Percentiles rank a stretch among this genome's conserved stretches.
Evolutionary conservation across 2,113 vertebrate species (phyloP).

Genomic region (Actinemys pallida): DNA sequence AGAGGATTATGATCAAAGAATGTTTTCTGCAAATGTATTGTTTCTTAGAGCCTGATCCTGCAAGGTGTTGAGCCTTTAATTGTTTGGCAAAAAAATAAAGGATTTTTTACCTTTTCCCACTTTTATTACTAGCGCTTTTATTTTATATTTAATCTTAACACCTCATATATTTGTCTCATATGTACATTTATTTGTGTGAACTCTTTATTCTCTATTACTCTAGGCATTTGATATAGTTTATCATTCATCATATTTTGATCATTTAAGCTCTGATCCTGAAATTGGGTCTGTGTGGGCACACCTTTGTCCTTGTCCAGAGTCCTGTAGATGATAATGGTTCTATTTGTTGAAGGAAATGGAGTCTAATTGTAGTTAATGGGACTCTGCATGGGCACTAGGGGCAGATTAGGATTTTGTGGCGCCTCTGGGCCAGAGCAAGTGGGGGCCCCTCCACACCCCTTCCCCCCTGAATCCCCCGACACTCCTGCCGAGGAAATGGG

Average conservation of each 20-base stretch:
- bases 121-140: background rate
- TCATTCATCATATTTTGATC: constrained; percentile 28
- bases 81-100: background rate
- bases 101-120: background rate
- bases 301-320: constrained; percentile 27
- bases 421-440: no score
- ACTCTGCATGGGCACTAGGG: background rate
- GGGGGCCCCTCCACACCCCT: no score
- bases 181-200: constrained; percentile 21
- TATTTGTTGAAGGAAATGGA: constrained; percentile 29
- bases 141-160: constrained; percentile 10
- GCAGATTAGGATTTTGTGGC: no score
- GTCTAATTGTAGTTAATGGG: fast-evolving
- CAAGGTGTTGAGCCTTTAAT: background rate
- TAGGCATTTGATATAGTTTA: background rate
- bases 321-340: constrained; percentile 54
- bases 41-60: background rate
- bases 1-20: background rate
- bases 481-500: no score
- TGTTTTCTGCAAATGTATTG: background rate
- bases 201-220: constrained; percentile 41
- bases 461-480: no score
- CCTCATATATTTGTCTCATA: background rate
- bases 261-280: constrained; percentile 44
- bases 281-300: constrained; percentile 51